Conservation (phyloP, 2,113 vertebrate genomes). For the Daphoenositta chrysoptera region DNA sequence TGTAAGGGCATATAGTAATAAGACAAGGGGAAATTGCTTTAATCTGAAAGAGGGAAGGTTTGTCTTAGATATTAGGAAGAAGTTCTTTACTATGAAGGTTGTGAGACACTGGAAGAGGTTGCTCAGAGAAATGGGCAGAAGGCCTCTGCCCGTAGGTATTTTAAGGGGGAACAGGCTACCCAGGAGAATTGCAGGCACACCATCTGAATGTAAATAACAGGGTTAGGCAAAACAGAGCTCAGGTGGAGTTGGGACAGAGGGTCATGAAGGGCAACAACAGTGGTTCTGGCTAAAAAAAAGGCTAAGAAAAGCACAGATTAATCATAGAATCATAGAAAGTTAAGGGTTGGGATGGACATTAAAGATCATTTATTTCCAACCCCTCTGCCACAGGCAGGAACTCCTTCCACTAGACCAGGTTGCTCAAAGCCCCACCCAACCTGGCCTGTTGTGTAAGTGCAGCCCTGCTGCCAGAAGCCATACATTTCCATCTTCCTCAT, state of each 20-base stretch:
- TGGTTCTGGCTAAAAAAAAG: not conserved
- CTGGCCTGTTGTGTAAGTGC: not conserved
- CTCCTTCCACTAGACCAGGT: too few species aligned
- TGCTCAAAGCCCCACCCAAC: not conserved
- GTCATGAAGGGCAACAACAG: not conserved
- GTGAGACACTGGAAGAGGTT: not conserved
- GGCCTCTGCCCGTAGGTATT: accelerated
- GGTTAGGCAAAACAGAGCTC: not conserved
- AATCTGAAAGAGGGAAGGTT: not conserved
- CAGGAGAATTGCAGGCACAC: not conserved
- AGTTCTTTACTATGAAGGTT: not conserved
- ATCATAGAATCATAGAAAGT: too few species aligned
- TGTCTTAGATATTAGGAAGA: not conserved
- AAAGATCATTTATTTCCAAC: not conserved
- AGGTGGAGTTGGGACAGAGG: not conserved
- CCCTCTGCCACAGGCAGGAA: not conserved
- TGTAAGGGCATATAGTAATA: accelerated
- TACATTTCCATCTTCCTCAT: not conserved
- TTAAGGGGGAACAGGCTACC: too few species aligned
- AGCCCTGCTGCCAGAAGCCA: not conserved
- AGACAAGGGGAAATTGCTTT: not conserved
- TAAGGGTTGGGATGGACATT: accelerated
- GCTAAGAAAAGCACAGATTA: not conserved
- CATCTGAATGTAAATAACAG: not conserved
- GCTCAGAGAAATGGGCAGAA: not conserved